A percentile compares a stretch with the other conserved stretches of the same genome.
phyloP scores from a whole-genome alignment of 2,797 vertebrate genomes.

The Gymnoscopelus braueri region DNA sequence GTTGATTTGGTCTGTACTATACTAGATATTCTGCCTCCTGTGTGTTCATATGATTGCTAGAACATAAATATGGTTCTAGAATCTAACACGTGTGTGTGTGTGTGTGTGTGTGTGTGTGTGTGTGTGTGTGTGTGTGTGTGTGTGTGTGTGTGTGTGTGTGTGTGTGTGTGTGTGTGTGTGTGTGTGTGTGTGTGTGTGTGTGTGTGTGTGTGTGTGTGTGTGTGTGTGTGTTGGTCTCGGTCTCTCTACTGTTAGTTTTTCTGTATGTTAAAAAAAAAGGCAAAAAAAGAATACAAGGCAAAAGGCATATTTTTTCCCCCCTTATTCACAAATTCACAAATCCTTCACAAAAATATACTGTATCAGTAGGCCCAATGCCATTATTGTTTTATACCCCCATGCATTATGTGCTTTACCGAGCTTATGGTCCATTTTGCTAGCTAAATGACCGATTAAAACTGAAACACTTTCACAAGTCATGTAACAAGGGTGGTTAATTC shows the following conservation, averaged over 20 bases:
- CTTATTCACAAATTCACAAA: conserved; percentile 2
- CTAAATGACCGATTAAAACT: conserved; percentile 48
- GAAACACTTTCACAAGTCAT: conserved; percentile 37
- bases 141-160: background rate
- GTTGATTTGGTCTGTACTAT: background rate
- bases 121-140: conserved; percentile 1
- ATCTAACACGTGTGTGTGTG: conserved; percentile 1
- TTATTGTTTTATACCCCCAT: conserved; percentile 40
- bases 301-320: background rate
- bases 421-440: conserved; percentile 12
- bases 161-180: conserved; percentile 4
- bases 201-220: conserved; percentile 1
- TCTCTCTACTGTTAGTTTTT: conserved; percentile 6
- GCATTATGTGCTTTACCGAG: conserved; percentile 25
- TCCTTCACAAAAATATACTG: conserved; percentile 20
- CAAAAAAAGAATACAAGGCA: conserved; percentile 3
- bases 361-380: conserved; percentile 8
- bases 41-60: background rate
- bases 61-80: background rate
- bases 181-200: conserved; percentile 1
- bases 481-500: conserved; percentile 51
- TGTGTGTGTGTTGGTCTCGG: background rate
- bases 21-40: background rate
- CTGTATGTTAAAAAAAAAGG: conserved; percentile 19
- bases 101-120: conserved; percentile 4